A percentile compares a stretch with the other conserved stretches of the same genome.
Conservation (phyloP, 2,113 vertebrate species). For the Pomatorhinus ruficollis region DNA sequence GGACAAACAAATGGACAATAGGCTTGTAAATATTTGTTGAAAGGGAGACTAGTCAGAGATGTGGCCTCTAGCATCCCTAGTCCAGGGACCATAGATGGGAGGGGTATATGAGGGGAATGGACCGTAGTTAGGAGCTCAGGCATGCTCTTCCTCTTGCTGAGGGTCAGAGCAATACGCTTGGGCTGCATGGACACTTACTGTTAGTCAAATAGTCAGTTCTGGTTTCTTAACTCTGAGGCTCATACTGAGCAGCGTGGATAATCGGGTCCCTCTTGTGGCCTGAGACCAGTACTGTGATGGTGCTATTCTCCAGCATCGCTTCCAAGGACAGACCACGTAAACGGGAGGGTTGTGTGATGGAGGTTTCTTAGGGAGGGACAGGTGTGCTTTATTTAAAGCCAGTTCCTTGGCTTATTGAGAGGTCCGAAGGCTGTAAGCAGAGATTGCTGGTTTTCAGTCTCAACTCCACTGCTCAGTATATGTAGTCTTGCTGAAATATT, state of each 20-base stretch:
- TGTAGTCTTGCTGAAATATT: not conserved
- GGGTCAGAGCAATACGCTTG: not conserved
- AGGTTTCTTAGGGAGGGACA: not conserved
- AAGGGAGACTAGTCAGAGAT: not conserved
- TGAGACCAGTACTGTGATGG: not conserved
- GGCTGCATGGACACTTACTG: not conserved
- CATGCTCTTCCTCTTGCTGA: not conserved
- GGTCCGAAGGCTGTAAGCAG: not conserved
- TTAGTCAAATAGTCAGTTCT: not conserved
- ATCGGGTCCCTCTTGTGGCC: conserved; percentile 36
- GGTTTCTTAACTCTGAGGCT: not conserved
- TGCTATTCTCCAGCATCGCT: fast-evolving
- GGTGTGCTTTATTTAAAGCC: not conserved
- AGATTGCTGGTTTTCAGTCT: not conserved
- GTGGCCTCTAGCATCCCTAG: not conserved
- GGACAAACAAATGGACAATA: not conserved
- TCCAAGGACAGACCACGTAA: not conserved
- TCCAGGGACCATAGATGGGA: not conserved
- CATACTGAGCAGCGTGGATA: not conserved
- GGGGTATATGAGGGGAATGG: not conserved
- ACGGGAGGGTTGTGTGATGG: not conserved
- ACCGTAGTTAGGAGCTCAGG: not conserved
- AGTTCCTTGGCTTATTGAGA: not conserved
- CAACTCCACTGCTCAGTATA: not conserved
- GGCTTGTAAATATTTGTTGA: not conserved